Base-by-base conservation (phyloP, 1,140 invertebrate species). In the Homarus americanus region DNA sequence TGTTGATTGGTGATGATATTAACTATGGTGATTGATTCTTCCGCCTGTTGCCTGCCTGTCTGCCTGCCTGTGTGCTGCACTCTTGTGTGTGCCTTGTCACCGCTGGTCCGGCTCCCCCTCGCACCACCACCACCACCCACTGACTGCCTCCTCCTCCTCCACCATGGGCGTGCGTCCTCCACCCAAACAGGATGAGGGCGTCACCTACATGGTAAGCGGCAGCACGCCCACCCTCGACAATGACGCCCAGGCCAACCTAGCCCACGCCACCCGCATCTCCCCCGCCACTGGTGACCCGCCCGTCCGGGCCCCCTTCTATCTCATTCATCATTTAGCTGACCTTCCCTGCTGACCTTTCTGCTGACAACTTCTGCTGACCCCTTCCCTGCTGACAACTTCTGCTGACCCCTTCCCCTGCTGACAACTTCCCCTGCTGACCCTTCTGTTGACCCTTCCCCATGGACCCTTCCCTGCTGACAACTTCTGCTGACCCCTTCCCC, bases 181-280 rank as follows among this genome's bases (percentile, higher is more conserved):
- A 4, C n/a, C 73, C 4, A 34, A 1, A 38, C 73, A 93, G 88
- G 93, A 93, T 49, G 92, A 91, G 28, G 91, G 92, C 34, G 91
- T 92, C n/a, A 79, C 92, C 20, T 93, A 93, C 83, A 91, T 93
- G 84, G 93, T 93, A 49, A 84, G 87, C 44, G 87, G 75, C 0
- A 63, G 36, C n/a, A 90, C 66, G 20, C 87, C 87, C 4, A 36
- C 87, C 24, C 80, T 90, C 1, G 94, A 94, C 90, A 94, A 94
- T 92, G 94, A 94, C 75, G 95, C 95, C 86, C 95, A 95, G 93
- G 95, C 96, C 93, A 96, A 96, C 94, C 96, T 97, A 93, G 96
- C 96, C 93, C 96, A 97, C 95, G 97, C 97, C 92, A 97, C 97
- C 93, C 96, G 97, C 94, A 97, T 98, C 93, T 97, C 97, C 93